Conservation (phyloP, 2,888 invertebrate genomes). For the Pelosia muscerda region DNA sequence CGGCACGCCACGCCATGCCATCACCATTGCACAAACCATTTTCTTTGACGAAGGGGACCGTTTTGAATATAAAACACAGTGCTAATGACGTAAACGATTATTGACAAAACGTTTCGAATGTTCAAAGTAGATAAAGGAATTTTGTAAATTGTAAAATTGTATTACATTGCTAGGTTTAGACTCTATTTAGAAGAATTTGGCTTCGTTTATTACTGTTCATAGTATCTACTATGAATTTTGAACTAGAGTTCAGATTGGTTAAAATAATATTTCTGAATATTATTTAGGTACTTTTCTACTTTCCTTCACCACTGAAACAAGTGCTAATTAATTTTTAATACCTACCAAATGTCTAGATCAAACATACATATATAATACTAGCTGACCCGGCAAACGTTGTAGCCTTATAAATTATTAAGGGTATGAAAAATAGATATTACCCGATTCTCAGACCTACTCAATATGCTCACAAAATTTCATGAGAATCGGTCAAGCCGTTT, state of each 20-base stretch:
- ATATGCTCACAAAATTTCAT: no score
- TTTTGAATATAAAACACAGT: constrained; percentile 65
- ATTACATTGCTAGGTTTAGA: background rate
- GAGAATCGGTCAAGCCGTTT: no score
- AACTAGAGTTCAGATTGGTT: background rate
- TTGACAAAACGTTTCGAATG: constrained; percentile 58
- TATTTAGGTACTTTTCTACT: background rate
- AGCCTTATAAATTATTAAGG: no score
- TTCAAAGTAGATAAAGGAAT: constrained; percentile 40
- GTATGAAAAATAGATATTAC: no score
- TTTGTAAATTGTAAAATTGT: constrained; percentile 27
- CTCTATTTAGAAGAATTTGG: background rate
- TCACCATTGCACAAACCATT: constrained; percentile 54
- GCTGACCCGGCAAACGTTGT: no score
- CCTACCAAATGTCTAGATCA: no score
- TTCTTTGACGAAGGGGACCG: constrained; percentile 52
- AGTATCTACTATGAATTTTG: no score
- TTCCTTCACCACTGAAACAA: background rate
- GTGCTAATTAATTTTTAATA: background rate
- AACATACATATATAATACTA: no score
- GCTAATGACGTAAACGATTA: constrained; percentile 71
- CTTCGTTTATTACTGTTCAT: background rate
- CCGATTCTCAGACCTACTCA: no score
- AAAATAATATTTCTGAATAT: background rate
- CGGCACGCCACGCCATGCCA: constrained; percentile 39